Conservation (phyloP, 2,797 vertebrate genomes). For the Centroberyx gerrardi region DNA sequence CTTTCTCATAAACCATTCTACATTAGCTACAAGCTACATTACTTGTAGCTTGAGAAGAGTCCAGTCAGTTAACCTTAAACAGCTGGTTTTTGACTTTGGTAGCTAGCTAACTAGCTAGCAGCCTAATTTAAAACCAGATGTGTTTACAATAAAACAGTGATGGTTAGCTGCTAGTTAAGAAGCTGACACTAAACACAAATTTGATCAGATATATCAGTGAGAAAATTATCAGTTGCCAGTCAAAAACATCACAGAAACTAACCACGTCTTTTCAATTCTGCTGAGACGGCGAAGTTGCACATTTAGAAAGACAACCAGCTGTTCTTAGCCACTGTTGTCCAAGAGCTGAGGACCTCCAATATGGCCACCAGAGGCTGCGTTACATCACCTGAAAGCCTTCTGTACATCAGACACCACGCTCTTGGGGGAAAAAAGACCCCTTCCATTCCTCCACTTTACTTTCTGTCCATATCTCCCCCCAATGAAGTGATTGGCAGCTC, state of each 20-base stretch:
- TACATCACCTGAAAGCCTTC: conserved; percentile 9
- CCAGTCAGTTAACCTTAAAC: too few relatives aligned
- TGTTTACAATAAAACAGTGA: too few relatives aligned
- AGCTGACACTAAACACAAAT: too few relatives aligned
- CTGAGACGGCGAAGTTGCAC: not conserved
- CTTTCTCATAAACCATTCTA: too few relatives aligned
- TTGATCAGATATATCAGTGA: too few relatives aligned
- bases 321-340: not conserved
- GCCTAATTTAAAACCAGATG: too few relatives aligned
- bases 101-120: too few relatives aligned
- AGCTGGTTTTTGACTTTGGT: too few relatives aligned
- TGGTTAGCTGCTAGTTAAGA: too few relatives aligned
- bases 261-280: not conserved
- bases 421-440: not conserved
- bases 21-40: too few relatives aligned
- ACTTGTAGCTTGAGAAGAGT: too few relatives aligned
- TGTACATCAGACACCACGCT: conserved; percentile 5
- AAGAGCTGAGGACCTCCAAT: not conserved
- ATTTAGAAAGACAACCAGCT: not conserved
- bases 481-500: conserved; percentile 61
- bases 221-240: not conserved
- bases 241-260: not conserved
- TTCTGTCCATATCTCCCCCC: conserved; percentile 37
- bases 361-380: not conserved
- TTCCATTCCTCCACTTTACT: conserved; percentile 38